Evolutionary conservation across 1,140 invertebrate genomes (phyloP).

Genomic region (Caenorhabditis inopinata): DNA sequence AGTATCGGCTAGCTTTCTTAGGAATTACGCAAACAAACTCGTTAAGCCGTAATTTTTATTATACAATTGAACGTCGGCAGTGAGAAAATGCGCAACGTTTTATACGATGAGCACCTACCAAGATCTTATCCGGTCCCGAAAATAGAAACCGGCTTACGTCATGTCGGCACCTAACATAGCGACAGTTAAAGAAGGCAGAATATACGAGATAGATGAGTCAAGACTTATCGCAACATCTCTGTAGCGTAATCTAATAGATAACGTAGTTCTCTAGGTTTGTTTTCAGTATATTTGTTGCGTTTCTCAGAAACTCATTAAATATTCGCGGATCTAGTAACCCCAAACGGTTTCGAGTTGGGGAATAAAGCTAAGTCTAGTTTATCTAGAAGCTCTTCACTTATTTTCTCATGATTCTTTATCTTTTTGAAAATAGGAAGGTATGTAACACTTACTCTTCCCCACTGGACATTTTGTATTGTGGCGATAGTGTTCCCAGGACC

Average conservation of each 20-base stretch:
- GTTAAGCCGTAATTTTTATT: not conserved
- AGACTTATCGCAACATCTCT: slow-evolving; percentile 18
- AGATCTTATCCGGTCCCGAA: not conserved
- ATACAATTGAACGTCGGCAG: not conserved
- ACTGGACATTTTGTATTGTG: not conserved
- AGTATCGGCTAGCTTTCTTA: not conserved
- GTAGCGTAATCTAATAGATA: not conserved
- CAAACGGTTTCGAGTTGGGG: too few species aligned
- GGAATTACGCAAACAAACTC: not conserved
- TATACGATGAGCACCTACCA: not conserved
- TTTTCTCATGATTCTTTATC: too few species aligned
- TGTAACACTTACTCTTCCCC: slow-evolving; percentile 7
- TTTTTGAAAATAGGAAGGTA: too few species aligned
- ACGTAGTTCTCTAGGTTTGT: not conserved
- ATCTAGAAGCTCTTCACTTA: too few species aligned
- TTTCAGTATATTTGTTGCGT: slow-evolving; percentile 4
- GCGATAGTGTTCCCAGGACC: not conserved
- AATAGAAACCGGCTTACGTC: not conserved
- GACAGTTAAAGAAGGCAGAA: not conserved
- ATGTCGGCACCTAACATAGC: slow-evolving; percentile 23
- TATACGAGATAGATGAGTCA: slow-evolving; percentile 31
- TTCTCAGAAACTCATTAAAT: not conserved
- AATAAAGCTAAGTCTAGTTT: too few species aligned
- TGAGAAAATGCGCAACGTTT: not conserved
- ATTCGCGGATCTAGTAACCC: too few species aligned